phyloP scores from a whole-genome alignment of 2,113 vertebrate species.

The Dermatemys mawii region DNA sequence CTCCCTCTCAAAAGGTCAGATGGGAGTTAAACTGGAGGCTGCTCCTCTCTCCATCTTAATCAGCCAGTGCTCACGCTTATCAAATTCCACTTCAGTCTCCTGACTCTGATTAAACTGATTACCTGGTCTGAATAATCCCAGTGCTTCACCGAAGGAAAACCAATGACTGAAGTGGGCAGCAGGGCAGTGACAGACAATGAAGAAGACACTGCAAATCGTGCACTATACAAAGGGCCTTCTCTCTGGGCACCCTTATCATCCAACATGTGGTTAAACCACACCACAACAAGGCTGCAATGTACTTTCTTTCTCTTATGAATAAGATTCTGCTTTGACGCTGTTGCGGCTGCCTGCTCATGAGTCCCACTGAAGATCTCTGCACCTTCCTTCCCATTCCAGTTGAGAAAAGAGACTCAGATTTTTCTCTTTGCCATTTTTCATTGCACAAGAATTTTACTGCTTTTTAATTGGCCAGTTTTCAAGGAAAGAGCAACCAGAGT shows the following conservation, averaged over 20 bases:
- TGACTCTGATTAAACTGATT: conserved; percentile 3
- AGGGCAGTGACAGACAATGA: neutral
- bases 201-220: neutral
- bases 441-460: neutral
- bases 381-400: neutral
- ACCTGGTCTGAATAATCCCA: conserved; percentile 34
- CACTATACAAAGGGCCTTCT: rapidly evolving
- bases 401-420: neutral
- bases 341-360: neutral
- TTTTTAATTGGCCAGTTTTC: neutral
- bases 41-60: conserved; percentile 65
- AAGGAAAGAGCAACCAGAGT: neutral
- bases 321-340: neutral
- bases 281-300: neutral
- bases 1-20: conserved; percentile 57
- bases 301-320: neutral
- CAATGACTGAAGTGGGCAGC: neutral
- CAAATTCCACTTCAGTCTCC: conserved; percentile 40
- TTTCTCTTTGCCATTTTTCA: neutral
- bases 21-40: conserved; percentile 66
- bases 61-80: conserved; percentile 16
- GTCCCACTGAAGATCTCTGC: neutral
- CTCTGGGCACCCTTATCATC: neutral
- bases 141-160: neutral
- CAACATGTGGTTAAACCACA: neutral